Conservation (phyloP, 23 tunicate species). For the Botrylloides violaceus region DNA sequence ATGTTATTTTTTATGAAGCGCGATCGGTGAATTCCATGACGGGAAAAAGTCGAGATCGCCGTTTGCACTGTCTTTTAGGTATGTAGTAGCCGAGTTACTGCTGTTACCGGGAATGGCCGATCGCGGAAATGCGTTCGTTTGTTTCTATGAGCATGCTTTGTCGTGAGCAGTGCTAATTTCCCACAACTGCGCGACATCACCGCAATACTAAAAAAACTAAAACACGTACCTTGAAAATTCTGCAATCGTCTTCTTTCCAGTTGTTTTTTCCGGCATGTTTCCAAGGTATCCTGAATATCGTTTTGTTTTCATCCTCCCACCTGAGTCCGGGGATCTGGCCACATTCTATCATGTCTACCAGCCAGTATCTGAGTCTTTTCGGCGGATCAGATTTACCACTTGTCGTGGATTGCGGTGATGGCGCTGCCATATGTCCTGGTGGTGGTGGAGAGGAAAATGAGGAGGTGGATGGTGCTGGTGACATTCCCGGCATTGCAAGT, state of each 20-base stretch:
- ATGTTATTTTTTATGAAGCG: too few relatives aligned
- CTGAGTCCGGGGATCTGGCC: conserved; percentile 74
- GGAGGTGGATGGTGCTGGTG: conserved; percentile 20
- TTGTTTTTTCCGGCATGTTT: conserved; percentile 93
- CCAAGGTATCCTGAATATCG: conserved; percentile 92
- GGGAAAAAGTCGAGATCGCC: too few relatives aligned
- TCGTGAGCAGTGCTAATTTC: too few relatives aligned
- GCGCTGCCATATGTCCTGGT: conserved; percentile 10
- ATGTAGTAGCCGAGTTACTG: too few relatives aligned
- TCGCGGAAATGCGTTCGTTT: too few relatives aligned
- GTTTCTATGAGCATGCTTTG: too few relatives aligned
- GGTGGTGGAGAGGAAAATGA: conserved; percentile 23
- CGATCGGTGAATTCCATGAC: too few relatives aligned
- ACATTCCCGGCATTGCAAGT: conserved; percentile 17
- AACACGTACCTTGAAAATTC: conserved; percentile 70
- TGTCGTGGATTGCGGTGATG: conserved; percentile 24
- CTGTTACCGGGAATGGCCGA: too few relatives aligned
- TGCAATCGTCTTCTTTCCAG: conserved; percentile 86
- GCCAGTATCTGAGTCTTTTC: conserved; percentile 79
- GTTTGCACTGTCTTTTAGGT: too few relatives aligned
- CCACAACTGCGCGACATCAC: too few relatives aligned
- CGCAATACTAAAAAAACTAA: too few relatives aligned
- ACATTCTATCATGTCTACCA: conserved; percentile 83
- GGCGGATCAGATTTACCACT: conserved; percentile 57
- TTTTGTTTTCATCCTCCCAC: conserved; percentile 59